These are phyloP conservation scores for Euproctis similis DNA, from an alignment of 2,888 invertebrate species.

Conservation along the genomic window DNA sequence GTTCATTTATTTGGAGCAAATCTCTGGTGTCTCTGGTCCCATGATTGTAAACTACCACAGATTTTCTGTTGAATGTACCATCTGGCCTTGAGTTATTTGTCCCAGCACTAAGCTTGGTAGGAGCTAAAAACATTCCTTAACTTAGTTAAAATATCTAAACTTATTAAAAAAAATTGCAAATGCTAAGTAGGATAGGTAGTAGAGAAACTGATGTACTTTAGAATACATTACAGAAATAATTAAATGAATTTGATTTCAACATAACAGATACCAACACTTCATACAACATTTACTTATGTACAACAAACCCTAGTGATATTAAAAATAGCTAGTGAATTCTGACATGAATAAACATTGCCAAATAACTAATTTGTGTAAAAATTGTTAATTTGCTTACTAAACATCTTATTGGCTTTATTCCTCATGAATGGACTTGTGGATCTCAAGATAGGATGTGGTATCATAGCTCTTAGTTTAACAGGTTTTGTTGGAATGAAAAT, in stretches of 20 bases:
- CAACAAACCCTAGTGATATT: no score
- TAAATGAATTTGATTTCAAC: no score
- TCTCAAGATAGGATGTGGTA: conserved; percentile 33
- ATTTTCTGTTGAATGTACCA: conserved; percentile 30
- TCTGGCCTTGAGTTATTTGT: conserved; percentile 28
- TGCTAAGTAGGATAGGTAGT: no score
- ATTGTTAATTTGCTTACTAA: conserved; percentile 28
- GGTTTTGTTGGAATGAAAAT: conserved; percentile 32
- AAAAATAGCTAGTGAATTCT: no score
- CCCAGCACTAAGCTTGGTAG: conserved; percentile 28
- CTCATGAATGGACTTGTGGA: conserved; percentile 36
- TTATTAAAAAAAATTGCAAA: no score
- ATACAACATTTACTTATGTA: no score
- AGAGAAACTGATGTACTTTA: no score
- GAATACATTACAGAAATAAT: no score
- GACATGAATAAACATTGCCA: no score
- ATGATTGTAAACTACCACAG: conserved; percentile 57
- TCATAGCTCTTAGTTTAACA: conserved; percentile 15
- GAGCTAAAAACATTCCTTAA: conserved; percentile 27
- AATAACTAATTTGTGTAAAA: no score
- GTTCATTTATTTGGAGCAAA: conserved; percentile 32
- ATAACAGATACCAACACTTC: no score
- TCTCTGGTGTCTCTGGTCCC: conserved; percentile 45
- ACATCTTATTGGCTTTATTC: conserved; percentile 27
- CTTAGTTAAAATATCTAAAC: no score